Base-by-base conservation (phyloP, 2,113 vertebrate species). In the Oplegnathus fasciatus region DNA sequence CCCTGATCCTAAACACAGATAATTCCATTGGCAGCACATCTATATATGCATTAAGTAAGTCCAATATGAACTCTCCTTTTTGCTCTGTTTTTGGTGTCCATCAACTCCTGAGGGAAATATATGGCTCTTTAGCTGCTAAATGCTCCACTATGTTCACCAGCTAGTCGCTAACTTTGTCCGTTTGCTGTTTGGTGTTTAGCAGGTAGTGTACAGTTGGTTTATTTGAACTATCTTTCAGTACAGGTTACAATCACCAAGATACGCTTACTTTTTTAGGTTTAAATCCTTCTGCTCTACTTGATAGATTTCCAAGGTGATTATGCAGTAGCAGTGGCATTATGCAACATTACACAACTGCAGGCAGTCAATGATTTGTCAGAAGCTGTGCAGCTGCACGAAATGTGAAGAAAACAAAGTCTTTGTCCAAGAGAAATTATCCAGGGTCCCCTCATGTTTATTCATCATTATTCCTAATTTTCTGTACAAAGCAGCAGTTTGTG, bases 291-390 rank as follows among this genome's bases (percentile, higher is more conserved):
- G 4, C 28, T 64, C 61, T 65, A 40, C 20, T 64, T 40, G 61
- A 37, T 26, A 42, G 30, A 34, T 42, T 34, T 70, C 46, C 11
- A 46, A 28, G 24, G 24, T 17, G 22, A 62, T 48, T 11, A 70
- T 4, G 30, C 32, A 55, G 26, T 32, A 6, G n/a, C 11, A 22
- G 13, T 46, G 32, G 18, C n/a, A 42, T 77, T 77, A 77, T 44
- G 50, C 26, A 68, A 78, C 37, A n/a, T 78, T 58, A 34, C 37
- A 48, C 48, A 66, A 55, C 46, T 14, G 46, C 30, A 46, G 57
- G 20, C 57, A 58, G 55, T 58, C 6, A 13, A 28, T 58, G 26
- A 60, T 60, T 30, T 60, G 5, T 60, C 6, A 60, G 28, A 30
- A 60, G 20, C 61, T 37, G 30, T 11, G 9, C 32, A 57, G 34